A percentile compares a stretch with the other conserved stretches of the same genome.
These are phyloP conservation scores for Nymphicus hollandicus DNA, from an alignment of 2,113 vertebrate genomes.

Conservation along the genomic window DNA sequence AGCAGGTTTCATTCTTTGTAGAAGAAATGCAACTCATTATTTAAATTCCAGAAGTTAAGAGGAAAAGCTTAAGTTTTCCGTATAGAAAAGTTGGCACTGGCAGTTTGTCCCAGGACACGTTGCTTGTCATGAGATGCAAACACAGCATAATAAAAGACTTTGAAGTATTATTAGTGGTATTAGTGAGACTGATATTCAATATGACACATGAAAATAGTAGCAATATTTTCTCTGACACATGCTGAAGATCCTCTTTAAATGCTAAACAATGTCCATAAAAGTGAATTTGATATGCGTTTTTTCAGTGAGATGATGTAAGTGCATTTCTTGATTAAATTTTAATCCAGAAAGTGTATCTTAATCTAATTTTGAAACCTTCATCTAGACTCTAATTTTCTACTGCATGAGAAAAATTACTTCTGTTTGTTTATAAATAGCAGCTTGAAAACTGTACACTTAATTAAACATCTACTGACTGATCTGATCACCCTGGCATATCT, in stretches of 20 bases:
- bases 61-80: not conserved
- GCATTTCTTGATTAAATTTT: not conserved
- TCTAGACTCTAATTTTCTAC: conserved; percentile 30
- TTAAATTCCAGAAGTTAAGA: not conserved
- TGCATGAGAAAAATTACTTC: conserved; percentile 14
- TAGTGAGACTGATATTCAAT: not conserved
- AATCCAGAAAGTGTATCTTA: not conserved
- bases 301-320: not conserved
- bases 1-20: not conserved
- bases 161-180: not conserved
- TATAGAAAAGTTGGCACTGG: not conserved
- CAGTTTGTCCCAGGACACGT: not conserved
- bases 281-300: not conserved
- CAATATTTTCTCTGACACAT: not conserved
- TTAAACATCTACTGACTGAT: conserved; percentile 45
- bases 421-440: conserved; percentile 52
- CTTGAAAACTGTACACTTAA: conserved; percentile 54
- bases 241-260: not conserved
- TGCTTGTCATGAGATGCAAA: not conserved
- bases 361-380: conserved; percentile 31
- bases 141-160: not conserved
- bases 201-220: not conserved
- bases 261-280: not conserved
- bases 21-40: not conserved
- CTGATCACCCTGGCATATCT: conserved; percentile 32